Evolutionary conservation across 1,140 invertebrate genomes (phyloP).

Genomic region (Drosophila sechellia): DNA sequence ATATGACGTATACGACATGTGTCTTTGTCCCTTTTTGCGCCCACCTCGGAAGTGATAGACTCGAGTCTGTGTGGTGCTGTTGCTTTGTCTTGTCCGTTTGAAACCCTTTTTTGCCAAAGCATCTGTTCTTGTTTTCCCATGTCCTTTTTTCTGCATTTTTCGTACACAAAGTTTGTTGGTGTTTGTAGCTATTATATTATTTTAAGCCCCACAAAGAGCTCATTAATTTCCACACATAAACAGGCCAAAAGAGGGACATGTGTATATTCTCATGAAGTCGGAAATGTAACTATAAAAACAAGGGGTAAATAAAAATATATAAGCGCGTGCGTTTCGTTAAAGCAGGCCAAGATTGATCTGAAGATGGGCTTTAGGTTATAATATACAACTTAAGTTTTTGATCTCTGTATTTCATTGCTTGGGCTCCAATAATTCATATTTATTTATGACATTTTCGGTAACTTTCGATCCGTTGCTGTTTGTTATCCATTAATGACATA

Average conservation of each 20-base stretch:
- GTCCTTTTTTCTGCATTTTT: conserved; percentile 19
- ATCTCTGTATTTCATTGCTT: conserved; percentile 4
- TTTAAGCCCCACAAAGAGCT: conserved; percentile 72
- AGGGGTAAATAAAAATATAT: conserved; percentile 10
- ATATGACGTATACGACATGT: conserved; percentile 67
- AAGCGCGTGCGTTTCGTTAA: background rate
- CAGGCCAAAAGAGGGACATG: conserved; percentile 19
- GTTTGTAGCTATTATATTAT: conserved; percentile 70
- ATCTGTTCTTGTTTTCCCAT: conserved; percentile 35
- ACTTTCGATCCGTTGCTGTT: conserved; percentile 42
- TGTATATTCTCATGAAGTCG: conserved; percentile 5
- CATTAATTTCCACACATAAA: conserved; percentile 72
- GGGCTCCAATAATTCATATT: conserved; percentile 22
- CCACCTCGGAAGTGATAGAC: background rate
- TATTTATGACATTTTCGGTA: conserved; percentile 10
- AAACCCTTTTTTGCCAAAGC: conserved; percentile 41
- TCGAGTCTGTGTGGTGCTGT: conserved; percentile 13
- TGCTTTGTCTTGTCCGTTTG: conserved; percentile 46
- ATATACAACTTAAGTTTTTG: conserved; percentile 5
- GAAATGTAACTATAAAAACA: conserved; percentile 10
- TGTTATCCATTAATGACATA: conserved; percentile 36
- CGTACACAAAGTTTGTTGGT: conserved; percentile 32
- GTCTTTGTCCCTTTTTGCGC: conserved; percentile 42
- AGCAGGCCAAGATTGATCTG: conserved; percentile 10
- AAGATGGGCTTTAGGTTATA: background rate